A percentile compares a stretch with the other conserved stretches of the same genome.
Evolutionary conservation across 2,888 invertebrate species (phyloP).

Genomic region (Crepidodera aurea): DNA sequence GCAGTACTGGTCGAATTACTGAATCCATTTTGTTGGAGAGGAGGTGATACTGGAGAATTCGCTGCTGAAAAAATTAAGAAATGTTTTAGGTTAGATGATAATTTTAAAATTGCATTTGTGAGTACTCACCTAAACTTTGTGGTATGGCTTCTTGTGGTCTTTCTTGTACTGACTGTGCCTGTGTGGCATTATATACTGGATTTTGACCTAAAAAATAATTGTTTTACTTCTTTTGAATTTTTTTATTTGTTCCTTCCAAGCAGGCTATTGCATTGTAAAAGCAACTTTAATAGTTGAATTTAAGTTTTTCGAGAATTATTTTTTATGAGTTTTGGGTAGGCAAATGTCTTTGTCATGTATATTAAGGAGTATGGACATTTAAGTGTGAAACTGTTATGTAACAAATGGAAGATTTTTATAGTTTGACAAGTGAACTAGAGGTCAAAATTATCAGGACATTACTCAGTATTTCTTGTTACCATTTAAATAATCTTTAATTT

Average conservation of each 20-base stretch:
- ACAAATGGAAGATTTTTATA: no score
- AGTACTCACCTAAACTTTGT: conserved; percentile 50
- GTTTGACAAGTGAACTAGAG: no score
- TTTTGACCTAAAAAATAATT: conserved; percentile 45
- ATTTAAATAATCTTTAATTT: no score
- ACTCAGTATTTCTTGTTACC: no score
- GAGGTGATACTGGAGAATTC: conserved; percentile 64
- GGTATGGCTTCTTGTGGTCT: conserved; percentile 51
- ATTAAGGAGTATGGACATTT: no score
- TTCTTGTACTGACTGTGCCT: conserved; percentile 49
- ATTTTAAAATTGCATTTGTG: background rate
- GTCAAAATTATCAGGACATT: no score
- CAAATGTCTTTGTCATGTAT: no score
- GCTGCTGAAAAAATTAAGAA: conserved; percentile 41
- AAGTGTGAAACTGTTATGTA: no score
- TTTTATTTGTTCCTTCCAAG: conserved; percentile 10
- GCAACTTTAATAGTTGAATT: conserved; percentile 8
- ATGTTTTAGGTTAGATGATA: background rate
- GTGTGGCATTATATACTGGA: conserved; percentile 53
- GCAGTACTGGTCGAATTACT: conserved; percentile 47
- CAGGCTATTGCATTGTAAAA: background rate
- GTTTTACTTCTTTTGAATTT: background rate
- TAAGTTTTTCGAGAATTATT: background rate
- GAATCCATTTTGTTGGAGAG: conserved; percentile 64
- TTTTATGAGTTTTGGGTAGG: background rate